Evolutionary conservation across 2,113 vertebrate genomes (phyloP), one percentile per base, ranked within the genome.

Genomic region (Mirounga angustirostris): DNA sequence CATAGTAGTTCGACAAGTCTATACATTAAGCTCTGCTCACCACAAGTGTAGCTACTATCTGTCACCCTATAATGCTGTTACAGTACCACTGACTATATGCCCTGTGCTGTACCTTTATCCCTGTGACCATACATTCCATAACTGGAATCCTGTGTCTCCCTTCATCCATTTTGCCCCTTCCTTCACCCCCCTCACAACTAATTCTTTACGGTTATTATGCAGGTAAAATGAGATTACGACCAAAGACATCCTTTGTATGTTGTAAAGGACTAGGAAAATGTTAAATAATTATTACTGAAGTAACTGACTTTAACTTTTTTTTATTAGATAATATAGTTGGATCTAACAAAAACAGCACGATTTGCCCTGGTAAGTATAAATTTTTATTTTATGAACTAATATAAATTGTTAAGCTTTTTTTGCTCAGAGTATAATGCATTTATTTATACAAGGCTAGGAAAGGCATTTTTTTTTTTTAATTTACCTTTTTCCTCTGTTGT

Each of bases 341-440:
- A 96, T 98, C 99, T 69, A 97, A 99, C 22, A 99, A 99, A 98
- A 99, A 99, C 98, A 99, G 99, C 96, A 99, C 99, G 1, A 98
- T 99, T 98, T 99, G 99, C 98, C 99, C 99, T 97, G 99, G 99
- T 99, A 98, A 98, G 99, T 98, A 61, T 65, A 58, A 85, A 69
- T 83, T 50, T 28, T 89, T 86, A 73, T 91, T 85, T 92, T 91
- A 85, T 76, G 54, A 98, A 94, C 7, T 79, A 91, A n/a, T 33
- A 10, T 22, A 65, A 88, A 89, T 74, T 94, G 33, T 63, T 63
- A 58, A 94, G 18, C 21, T 84, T 95, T 87, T 96, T 94, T 97
- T 95, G 26, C 76, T 94, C 5, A n/a, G 3, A 61, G 9, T 96
- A 92, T 67, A 95, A 78, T 83, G 19, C 33, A 93, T 79, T 78